A percentile compares a stretch with the other conserved stretches of the same genome.
phyloP scores from a whole-genome alignment of 2,113 vertebrate genomes.

The Marmota monax region DNA sequence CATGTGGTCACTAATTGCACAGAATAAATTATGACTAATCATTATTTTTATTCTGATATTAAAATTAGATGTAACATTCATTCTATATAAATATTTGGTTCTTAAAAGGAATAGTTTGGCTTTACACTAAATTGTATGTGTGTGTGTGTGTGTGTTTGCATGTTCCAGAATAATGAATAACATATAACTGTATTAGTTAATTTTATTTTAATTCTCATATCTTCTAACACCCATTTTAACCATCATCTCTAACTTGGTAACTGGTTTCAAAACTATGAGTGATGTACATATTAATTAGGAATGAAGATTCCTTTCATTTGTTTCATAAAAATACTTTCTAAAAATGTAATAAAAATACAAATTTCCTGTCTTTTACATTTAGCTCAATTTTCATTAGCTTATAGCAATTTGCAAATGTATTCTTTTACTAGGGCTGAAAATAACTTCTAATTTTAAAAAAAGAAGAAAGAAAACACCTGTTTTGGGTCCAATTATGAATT shows the following conservation, averaged over 20 bases:
- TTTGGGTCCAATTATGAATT: constrained; percentile 85
- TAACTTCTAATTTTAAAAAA: constrained; percentile 59
- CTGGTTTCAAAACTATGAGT: not conserved
- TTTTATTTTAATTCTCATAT: constrained; percentile 30
- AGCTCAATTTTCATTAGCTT: constrained; percentile 72
- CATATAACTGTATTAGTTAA: not conserved
- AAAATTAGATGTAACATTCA: constrained; percentile 9
- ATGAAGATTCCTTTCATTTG: not conserved
- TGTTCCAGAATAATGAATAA: not conserved
- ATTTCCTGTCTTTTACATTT: constrained; percentile 57
- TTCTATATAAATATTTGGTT: not conserved
- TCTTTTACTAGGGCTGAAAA: constrained; percentile 79
- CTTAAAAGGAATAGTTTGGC: not conserved
- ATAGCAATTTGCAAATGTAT: constrained; percentile 45
- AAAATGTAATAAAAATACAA: constrained; percentile 59
- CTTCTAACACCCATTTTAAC: not conserved
- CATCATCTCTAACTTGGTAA: not conserved
- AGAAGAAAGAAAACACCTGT: constrained; percentile 84
- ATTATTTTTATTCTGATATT: constrained; percentile 49
- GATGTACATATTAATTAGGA: not conserved
- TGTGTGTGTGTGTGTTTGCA: rapidly evolving
- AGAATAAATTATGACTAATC: constrained; percentile 5
- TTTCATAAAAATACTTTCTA: constrained; percentile 50
- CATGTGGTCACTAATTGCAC: not conserved
- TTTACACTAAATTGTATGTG: not conserved